Evolutionary conservation across 2,113 vertebrate genomes (phyloP).

Genomic region (Actenoides hombroni): DNA sequence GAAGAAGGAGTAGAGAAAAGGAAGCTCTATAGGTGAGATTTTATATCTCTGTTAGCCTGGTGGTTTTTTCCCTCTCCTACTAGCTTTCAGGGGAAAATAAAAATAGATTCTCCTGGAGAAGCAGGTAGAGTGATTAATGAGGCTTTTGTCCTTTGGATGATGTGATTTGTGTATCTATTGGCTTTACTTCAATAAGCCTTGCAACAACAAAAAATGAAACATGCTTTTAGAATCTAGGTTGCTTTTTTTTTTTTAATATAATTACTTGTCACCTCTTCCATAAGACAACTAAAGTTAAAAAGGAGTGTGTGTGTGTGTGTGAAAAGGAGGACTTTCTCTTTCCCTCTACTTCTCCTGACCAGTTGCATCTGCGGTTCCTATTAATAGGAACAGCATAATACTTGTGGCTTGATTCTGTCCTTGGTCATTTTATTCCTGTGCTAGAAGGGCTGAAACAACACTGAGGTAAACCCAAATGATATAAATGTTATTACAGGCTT

Average conservation of each 20-base stretch:
- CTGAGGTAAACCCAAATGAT: neutral
- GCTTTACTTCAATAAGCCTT: neutral
- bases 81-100: rapidly evolving
- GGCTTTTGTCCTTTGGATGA: neutral
- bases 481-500: neutral
- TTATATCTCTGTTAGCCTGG: neutral
- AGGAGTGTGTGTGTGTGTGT: no score
- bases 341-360: rapidly evolving
- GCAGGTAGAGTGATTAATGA: neutral
- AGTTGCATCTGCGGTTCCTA: neutral
- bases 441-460: neutral
- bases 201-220: neutral
- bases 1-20: rapidly evolving
- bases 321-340: neutral
- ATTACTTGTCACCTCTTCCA: rapidly evolving
- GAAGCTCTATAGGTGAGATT: neutral
- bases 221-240: neutral
- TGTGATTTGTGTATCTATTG: neutral
- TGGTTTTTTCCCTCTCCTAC: neutral
- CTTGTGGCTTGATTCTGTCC: neutral
- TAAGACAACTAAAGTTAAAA: neutral
- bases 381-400: neutral
- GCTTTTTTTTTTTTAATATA: neutral
- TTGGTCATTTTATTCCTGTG: neutral
- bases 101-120: rapidly evolving